Percentiles rank a stretch among this genome's conserved stretches.
Conservation (phyloP, 64 coral and sea anemone genomes). For the Trachythela sp. region DNA sequence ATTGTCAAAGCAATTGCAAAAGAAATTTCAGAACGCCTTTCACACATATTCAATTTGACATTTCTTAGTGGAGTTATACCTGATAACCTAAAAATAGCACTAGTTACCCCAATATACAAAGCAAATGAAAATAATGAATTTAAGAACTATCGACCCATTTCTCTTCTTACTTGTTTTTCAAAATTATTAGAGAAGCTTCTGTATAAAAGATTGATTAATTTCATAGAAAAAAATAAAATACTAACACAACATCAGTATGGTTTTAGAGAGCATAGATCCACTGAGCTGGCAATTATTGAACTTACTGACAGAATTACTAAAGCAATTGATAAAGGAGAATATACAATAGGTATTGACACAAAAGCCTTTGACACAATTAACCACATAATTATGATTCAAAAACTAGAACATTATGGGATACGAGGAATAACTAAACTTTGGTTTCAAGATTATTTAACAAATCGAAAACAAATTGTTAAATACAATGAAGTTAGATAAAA, state of each 20-base stretch:
- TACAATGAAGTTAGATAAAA: not conserved
- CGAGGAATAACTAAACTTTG: no score
- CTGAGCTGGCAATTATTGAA: not conserved
- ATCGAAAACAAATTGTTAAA: not conserved
- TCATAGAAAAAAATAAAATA: not conserved
- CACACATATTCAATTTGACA: no score
- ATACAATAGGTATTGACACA: not conserved
- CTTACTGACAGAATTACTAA: not conserved
- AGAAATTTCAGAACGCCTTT: no score
- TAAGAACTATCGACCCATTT: no score
- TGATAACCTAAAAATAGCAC: no score
- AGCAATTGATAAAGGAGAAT: not conserved
- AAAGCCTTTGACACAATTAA: not conserved
- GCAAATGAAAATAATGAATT: no score
- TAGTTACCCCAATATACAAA: no score
- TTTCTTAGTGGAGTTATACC: no score
- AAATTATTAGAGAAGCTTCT: no score
- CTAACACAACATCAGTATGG: not conserved
- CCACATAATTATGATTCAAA: not conserved
- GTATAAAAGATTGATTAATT: not conserved
- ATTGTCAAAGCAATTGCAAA: no score
- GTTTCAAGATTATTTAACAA: no score
- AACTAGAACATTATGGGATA: not conserved
- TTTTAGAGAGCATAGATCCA: not conserved
- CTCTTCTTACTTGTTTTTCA: no score